Conservation (phyloP, 2,113 vertebrate species). For the Excalfactoria chinensis region DNA sequence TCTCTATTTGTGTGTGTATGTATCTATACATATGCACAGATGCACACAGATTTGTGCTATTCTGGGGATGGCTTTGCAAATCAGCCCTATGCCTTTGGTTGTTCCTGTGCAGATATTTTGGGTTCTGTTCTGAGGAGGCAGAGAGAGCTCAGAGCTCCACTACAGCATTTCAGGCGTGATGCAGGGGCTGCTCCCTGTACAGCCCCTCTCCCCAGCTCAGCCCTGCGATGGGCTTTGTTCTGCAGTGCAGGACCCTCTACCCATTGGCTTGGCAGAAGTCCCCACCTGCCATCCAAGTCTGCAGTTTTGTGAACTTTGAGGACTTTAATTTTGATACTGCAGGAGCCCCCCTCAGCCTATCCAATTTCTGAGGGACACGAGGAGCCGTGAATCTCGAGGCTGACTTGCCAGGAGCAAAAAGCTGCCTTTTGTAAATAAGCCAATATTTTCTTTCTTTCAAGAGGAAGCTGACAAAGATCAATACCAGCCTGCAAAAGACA, state of each 20-base stretch:
- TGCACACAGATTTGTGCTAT: not conserved
- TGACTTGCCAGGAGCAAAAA: constrained; percentile 62
- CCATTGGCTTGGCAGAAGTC: accelerated
- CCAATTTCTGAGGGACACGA: constrained; percentile 11
- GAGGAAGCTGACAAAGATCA: constrained; percentile 77
- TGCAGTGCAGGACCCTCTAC: not conserved
- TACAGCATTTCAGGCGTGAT: accelerated
- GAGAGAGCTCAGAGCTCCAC: not conserved
- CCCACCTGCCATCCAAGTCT: not conserved
- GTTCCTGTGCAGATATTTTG: not conserved
- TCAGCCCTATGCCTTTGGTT: not conserved
- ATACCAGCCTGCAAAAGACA: constrained; percentile 75
- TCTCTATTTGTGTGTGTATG: not conserved
- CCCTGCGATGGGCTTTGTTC: not conserved
- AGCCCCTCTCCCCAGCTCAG: not conserved
- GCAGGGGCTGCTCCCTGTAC: accelerated
- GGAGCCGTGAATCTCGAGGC: constrained; percentile 64
- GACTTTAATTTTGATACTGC: not conserved
- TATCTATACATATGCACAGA: accelerated
- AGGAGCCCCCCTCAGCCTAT: not conserved
- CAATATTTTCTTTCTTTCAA: constrained; percentile 77
- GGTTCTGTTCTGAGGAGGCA: not conserved
- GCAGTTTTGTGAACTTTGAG: not conserved
- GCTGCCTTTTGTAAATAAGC: constrained; percentile 74
- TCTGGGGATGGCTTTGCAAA: not conserved